phyloP scores from a whole-genome alignment of 2,113 vertebrate genomes.

The Brienomyrus longianalis region DNA sequence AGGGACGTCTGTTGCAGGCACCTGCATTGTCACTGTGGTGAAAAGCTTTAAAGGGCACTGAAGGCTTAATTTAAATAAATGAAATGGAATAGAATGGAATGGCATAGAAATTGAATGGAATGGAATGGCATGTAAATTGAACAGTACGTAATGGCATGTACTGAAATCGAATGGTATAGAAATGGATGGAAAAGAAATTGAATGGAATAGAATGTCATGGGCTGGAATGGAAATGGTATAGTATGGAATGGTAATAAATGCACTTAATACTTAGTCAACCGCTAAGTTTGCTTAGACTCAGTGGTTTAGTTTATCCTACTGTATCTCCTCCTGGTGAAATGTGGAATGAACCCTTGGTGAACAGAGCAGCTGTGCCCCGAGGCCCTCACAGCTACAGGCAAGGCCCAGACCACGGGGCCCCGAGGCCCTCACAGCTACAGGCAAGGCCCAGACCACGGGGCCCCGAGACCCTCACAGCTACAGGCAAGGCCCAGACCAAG shows the following conservation, averaged over 20 bases:
- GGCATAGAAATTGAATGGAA: not conserved
- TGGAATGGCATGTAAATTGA: not conserved
- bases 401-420: not conserved
- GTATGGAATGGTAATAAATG: not conserved
- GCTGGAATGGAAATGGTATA: not conserved
- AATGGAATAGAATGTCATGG: not conserved
- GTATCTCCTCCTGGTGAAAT: not conserved
- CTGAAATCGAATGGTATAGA: not conserved
- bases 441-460: not conserved
- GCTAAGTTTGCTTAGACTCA: not conserved
- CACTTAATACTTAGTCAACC: not conserved
- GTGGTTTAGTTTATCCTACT: not conserved
- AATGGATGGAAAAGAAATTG: not conserved
- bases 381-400: not conserved
- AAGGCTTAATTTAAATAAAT: not conserved
- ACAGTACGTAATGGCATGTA: not conserved
- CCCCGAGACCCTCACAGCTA: not conserved
- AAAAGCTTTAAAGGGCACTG: not conserved
- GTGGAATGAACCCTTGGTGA: not conserved
- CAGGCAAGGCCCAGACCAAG: not conserved
- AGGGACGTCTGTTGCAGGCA: not conserved
- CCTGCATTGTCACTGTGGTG: not conserved
- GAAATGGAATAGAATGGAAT: not conserved
- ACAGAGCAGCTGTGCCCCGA: not conserved
- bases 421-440: not conserved